Evolutionary conservation across 2,113 vertebrate genomes (phyloP).

Genomic region (Lepus timidus): DNA sequence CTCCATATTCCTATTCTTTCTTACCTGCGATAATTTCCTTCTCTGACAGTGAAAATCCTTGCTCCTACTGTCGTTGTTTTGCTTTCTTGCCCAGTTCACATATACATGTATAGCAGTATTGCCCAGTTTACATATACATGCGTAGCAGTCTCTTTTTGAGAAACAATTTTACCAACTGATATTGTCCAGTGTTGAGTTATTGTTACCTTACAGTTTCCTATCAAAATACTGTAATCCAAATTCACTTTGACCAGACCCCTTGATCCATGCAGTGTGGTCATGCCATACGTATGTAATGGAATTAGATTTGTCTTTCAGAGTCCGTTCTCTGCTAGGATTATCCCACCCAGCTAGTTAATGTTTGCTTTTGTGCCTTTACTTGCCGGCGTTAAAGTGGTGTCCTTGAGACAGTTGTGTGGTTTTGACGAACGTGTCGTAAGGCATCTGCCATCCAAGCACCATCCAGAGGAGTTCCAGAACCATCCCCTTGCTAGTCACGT

Average conservation of each 20-base stretch:
- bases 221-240: not conserved
- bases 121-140: too few relatives aligned
- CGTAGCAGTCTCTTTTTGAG: not conserved
- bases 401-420: not conserved
- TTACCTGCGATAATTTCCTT: not conserved
- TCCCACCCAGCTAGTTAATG: not conserved
- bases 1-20: not conserved
- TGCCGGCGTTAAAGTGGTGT: not conserved
- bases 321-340: not conserved
- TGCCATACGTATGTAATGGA: not conserved
- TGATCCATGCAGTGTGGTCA: too few relatives aligned
- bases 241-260: not conserved
- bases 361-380: not conserved
- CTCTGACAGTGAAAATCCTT: not conserved
- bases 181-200: not conserved
- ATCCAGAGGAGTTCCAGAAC: not conserved
- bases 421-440: not conserved
- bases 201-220: not conserved
- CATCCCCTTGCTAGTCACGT: not conserved
- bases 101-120: not conserved
- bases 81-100: not conserved
- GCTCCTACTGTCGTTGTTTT: not conserved
- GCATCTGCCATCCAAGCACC: not conserved
- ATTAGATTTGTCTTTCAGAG: not conserved
- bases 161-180: not conserved